Evolutionary conservation across 2,113 vertebrate genomes (phyloP).

Genomic region (Psephotus haematonotus): DNA sequence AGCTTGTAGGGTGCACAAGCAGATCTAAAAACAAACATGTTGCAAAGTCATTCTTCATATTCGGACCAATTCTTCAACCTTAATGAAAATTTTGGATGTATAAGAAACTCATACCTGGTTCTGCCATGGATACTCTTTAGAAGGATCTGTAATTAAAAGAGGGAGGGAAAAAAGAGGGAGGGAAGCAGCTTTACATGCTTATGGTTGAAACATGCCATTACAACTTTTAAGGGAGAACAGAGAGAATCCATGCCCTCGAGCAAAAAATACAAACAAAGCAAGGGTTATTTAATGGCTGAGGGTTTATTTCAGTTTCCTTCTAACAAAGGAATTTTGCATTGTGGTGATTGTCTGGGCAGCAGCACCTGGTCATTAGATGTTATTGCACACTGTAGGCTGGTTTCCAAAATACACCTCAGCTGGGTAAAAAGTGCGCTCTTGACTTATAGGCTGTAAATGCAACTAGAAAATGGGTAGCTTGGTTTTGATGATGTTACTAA

Average conservation of each 20-base stretch:
- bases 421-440: not conserved
- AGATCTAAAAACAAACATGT: not conserved
- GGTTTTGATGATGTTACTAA: not conserved
- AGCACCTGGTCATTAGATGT: not conserved
- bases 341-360: rapidly evolving
- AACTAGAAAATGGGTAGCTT: not conserved
- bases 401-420: conserved; percentile 16
- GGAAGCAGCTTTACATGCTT: not conserved
- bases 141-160: conserved; percentile 24
- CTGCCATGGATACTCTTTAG: not conserved
- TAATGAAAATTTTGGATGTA: not conserved
- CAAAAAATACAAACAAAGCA: not conserved
- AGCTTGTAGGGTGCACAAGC: not conserved
- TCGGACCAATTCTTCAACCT: not conserved
- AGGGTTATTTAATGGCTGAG: not conserved
- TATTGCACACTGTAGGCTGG: not conserved
- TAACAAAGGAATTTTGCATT: not conserved
- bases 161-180: conserved; percentile 27
- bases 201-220: not conserved
- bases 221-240: not conserved
- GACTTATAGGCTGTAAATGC: not conserved
- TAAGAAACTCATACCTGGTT: not conserved
- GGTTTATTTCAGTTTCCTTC: not conserved
- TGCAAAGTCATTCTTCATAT: not conserved
- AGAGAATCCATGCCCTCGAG: not conserved